Conservation (phyloP, 2,888 invertebrate species). For the Eristalis arbustorum region DNA sequence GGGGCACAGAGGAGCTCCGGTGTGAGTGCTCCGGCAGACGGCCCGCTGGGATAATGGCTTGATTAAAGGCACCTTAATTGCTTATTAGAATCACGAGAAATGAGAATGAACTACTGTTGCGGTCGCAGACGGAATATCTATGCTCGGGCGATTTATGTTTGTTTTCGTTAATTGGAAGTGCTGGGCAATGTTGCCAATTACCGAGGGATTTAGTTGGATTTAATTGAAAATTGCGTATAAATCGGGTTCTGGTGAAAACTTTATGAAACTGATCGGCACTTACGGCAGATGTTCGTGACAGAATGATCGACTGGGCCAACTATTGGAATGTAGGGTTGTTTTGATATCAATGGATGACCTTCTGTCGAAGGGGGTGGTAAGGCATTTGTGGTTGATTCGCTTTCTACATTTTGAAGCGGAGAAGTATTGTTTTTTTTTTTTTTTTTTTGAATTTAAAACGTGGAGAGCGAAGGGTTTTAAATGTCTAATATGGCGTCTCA, state of each 20-base stretch:
- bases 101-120: constrained; percentile 21
- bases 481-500: too few relatives aligned
- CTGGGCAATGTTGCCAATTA: constrained; percentile 13
- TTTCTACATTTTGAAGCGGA: too few relatives aligned
- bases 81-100: constrained; percentile 51
- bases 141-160: constrained; percentile 29
- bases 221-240: not conserved
- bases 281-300: not conserved
- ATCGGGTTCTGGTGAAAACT: not conserved
- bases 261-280: not conserved
- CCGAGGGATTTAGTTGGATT: not conserved
- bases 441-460: too few relatives aligned
- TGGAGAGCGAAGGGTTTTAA: too few relatives aligned
- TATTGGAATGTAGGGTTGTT: not conserved
- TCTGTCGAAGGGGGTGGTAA: not conserved
- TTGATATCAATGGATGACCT: not conserved
- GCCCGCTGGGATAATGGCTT: constrained; percentile 78
- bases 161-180: constrained; percentile 10
- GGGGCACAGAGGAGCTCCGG: not conserved
- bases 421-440: too few relatives aligned
- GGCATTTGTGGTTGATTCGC: too few relatives aligned
- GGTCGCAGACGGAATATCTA: constrained; percentile 28
- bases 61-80: constrained; percentile 76
- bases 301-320: not conserved
- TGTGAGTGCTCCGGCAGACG: constrained; percentile 7